Evolutionary conservation across 2,888 invertebrate genomes (phyloP).

Genomic region (Heliconius ethilla): DNA sequence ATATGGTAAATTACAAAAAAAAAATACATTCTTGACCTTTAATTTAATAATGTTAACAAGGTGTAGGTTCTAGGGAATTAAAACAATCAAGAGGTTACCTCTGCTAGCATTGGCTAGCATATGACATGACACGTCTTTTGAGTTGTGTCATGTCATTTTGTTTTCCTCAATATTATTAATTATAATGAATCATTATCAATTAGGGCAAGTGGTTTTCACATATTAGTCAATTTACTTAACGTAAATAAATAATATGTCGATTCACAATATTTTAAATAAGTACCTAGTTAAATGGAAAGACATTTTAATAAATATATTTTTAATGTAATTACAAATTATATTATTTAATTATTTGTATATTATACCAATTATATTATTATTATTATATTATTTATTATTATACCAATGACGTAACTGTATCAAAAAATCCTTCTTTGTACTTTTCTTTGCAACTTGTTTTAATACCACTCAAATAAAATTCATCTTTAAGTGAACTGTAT

Average conservation of each 20-base stretch:
- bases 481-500: too few species aligned
- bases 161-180: neutral
- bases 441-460: neutral
- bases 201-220: neutral
- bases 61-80: neutral
- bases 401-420: neutral
- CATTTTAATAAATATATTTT: neutral
- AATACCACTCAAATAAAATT: neutral
- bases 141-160: neutral
- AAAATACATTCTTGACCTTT: constrained; percentile 8
- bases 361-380: neutral
- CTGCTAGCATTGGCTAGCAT: neutral
- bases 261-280: neutral
- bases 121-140: too few species aligned
- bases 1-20: neutral
- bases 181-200: neutral
- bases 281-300: neutral
- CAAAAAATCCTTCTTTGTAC: neutral
- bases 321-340: neutral
- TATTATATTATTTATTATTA: too few species aligned
- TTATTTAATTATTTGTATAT: too few species aligned
- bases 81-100: neutral
- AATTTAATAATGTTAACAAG: constrained; percentile 21
- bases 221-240: neutral
- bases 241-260: neutral